Evolutionary conservation across 2,113 vertebrate genomes (phyloP), one percentile per base, ranked within the genome.

Genomic region (Eupsittula cactorum): DNA sequence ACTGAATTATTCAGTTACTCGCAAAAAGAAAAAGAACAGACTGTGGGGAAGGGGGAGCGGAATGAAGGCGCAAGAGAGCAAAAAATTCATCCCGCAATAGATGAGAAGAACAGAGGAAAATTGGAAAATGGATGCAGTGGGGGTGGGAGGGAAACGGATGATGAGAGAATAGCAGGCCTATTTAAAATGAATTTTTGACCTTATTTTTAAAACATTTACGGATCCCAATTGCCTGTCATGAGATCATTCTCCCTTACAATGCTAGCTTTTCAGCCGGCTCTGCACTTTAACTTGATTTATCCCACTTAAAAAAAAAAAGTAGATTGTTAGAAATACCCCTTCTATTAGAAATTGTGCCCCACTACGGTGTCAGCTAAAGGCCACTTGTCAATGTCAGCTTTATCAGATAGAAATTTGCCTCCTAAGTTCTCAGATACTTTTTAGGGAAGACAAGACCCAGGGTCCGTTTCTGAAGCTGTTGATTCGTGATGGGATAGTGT

Each of bases 121-220:
- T 2, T 89, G 78, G 91, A 88, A 95, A 95, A 92, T 62, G 88
- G 90, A 88, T 75, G 79, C 21, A 12, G 69, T 65, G 76, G 59
- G 92, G 46, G 33, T 21, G 33, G 31, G 33, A 14, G 55, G 33
- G 55, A n/a, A 65, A 75, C 33, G 44, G 65, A 85, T 46, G 87
- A 91, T 91, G 82, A 82, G 89, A 97, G 85, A 96, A 93, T 68
- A 88, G 88, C 50, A 74, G 74, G 82, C 69, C 87, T 94, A 95
- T 73, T 92, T 97, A 82, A 97, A 90, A 97, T 95, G 95, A 94
- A 94, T 92, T 93, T 93, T 92, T 97, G 94, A 94, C 81, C 81
- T 95, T 96, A 96, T 96, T 97, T 88, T 93, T 95, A 97, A 95
- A 97, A 92, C 91, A 97, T 93, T 96, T 96, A 97, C 94, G 90